phyloP scores from a whole-genome alignment of 2,797 vertebrate genomes.

The Gymnothorax javanicus region DNA sequence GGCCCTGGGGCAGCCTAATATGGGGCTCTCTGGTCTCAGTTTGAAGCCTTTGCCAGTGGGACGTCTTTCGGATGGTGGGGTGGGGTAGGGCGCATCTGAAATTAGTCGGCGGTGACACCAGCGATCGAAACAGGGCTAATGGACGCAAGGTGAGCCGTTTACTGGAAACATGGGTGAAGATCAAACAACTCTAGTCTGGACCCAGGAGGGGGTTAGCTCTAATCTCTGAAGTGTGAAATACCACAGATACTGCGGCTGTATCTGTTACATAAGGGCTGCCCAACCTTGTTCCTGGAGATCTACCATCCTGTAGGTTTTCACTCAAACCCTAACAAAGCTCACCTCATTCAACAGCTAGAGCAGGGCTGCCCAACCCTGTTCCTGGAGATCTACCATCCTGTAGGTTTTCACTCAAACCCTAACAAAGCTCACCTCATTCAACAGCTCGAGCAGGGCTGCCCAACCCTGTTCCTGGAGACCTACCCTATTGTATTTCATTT shows the following conservation, averaged over 20 bases:
- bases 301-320: too few species aligned
- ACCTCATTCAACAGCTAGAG: too few species aligned
- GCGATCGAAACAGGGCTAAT: not conserved
- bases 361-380: too few species aligned
- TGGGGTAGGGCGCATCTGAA: not conserved
- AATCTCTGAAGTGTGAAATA: not conserved
- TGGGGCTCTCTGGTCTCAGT: not conserved
- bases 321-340: too few species aligned
- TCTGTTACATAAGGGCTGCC: not conserved
- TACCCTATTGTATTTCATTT: too few species aligned
- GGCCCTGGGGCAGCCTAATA: not conserved
- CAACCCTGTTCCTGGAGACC: too few species aligned
- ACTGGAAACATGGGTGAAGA: not conserved
- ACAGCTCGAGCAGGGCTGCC: too few species aligned
- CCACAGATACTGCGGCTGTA: not conserved
- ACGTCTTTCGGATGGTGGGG: not conserved
- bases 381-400: too few species aligned
- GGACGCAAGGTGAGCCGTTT: not conserved
- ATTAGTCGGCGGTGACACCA: slow-evolving; percentile 1
- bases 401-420: too few species aligned
- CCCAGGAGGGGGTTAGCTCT: not conserved
- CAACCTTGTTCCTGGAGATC: too few species aligned
- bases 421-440: too few species aligned
- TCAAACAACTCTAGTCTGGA: too few species aligned
- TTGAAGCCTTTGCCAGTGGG: not conserved